These are phyloP conservation scores for Echiichthys vipera DNA, from an alignment of 2,797 vertebrate genomes.

Conservation along the genomic window DNA sequence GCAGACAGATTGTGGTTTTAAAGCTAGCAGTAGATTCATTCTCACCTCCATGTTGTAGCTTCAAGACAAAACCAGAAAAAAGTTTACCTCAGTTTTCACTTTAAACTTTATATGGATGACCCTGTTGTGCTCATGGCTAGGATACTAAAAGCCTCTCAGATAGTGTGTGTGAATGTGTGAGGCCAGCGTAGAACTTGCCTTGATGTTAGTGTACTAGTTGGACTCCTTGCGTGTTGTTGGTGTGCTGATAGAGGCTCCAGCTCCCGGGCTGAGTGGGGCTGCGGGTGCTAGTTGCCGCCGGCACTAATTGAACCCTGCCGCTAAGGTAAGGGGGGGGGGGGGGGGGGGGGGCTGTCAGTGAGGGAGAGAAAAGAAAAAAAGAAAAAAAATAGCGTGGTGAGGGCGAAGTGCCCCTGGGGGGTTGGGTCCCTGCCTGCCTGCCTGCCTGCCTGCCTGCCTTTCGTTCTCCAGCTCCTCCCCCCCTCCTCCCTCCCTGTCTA, in stretches of 20 bases:
- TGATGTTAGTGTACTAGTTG: conserved; percentile 69
- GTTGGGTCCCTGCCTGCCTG: conserved; percentile 83
- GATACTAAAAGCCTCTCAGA: conserved; percentile 44
- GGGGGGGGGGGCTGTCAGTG: conserved; percentile 68
- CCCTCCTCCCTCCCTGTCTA: conserved; percentile 79
- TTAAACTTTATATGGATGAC: conserved; percentile 38
- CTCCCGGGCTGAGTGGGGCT: conserved; percentile 78
- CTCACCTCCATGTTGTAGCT: conserved; percentile 2
- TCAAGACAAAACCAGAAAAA: conserved; percentile 7
- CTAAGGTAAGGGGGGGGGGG: conserved; percentile 77
- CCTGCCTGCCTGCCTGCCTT: conserved; percentile 76
- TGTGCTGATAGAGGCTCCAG: conserved; percentile 76
- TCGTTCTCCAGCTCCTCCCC: conserved; percentile 72
- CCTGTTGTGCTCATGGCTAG: conserved; percentile 49
- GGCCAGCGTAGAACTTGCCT: conserved; percentile 61
- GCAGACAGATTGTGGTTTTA: not conserved
- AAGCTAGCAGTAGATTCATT: not conserved
- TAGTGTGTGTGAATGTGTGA: conserved; percentile 43
- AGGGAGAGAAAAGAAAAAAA: conserved; percentile 57
- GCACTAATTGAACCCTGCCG: conserved; percentile 88
- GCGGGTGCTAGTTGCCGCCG: conserved; percentile 80
- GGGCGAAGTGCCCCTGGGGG: conserved; percentile 83
- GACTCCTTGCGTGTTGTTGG: conserved; percentile 77
- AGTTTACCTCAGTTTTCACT: conserved; percentile 21
- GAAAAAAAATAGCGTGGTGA: conserved; percentile 78